A percentile compares a stretch with the other conserved stretches of the same genome.
Evolutionary conservation across 2,888 invertebrate species (phyloP).

Genomic region (Rotaria magnacalcarata): DNA sequence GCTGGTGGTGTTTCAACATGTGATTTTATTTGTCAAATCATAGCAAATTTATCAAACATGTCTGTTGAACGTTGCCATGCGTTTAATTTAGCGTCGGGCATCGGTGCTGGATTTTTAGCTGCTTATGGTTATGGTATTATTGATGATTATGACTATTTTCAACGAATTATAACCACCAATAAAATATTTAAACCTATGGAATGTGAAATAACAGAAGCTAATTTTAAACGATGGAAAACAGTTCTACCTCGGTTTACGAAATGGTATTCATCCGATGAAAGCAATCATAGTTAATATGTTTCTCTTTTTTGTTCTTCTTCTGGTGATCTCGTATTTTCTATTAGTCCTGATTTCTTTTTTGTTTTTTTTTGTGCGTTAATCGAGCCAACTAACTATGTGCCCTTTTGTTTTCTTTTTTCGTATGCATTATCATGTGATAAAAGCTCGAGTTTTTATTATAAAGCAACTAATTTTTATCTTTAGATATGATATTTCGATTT

Average conservation of each 20-base stretch:
- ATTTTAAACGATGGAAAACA: constrained; percentile 7
- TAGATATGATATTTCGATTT: constrained; percentile 11
- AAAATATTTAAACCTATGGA: not conserved
- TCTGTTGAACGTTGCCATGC: constrained; percentile 24
- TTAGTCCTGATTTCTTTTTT: not conserved
- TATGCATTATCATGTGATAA: not conserved
- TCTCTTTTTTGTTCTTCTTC: not conserved
- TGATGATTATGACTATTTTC: not conserved
- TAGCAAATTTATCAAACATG: constrained; percentile 7
- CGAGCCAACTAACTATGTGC: not conserved
- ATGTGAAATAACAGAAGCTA: constrained; percentile 2
- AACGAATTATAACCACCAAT: not conserved
- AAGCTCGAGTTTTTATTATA: not conserved
- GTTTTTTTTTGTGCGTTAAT: not conserved
- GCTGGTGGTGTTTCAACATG: constrained; percentile 20
- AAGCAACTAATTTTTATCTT: not conserved
- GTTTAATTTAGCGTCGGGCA: not conserved
- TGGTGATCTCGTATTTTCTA: not conserved
- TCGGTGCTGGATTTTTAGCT: constrained; percentile 35
- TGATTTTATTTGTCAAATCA: constrained; percentile 24
- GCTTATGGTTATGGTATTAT: constrained; percentile 14
- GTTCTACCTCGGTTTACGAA: not conserved
- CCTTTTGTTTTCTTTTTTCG: not conserved
- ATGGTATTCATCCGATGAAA: not conserved
- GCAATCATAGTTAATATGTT: not conserved